Evolutionary conservation across 1,140 invertebrate genomes (phyloP), one percentile per base, ranked within the genome.

Genomic region (Caenorhabditis latens): DNA sequence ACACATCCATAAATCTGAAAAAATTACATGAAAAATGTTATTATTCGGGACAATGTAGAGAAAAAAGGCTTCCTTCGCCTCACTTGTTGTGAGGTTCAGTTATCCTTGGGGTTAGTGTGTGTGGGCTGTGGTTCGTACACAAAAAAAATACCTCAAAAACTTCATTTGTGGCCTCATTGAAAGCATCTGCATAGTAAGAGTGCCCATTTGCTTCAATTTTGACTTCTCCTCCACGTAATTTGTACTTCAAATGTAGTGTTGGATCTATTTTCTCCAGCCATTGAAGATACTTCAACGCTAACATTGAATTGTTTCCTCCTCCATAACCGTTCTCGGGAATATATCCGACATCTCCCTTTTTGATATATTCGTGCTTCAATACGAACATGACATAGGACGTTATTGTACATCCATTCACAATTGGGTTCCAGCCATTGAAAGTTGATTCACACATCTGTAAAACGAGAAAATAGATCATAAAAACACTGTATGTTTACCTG

Each of bases 321-420:
- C 67, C 67, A 75, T 75, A 48, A 8, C 67, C 46, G 32, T 75
- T 75, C 32, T 75, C 67, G 7, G 67, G 67, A 75, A 43, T 48
- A 16, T 48, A 43, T 21, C 67, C 46, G 16, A 48, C 32, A 48
- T 48, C 46, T 21, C 46, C 67, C 7, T 21, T 21, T 6, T 75
- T 40, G 2, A 24, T 75, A 11, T 48, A 48, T 40, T 75, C 67
- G 32, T 43, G 13, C n/a, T 75, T 58, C 55, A 58, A 7, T 19
- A 58, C 55, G 19, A 58, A 58, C 13, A 58, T 19, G 13, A n/a
- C 6, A n/a, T 19, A 58, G 6, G 55, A 58, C 6, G 55, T 8
- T 7, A 58, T 11, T 1, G 55, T 58, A 19, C 6, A 19, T 16
- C 14, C 55, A 19, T 58, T 11, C 6, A 58, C 55, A 7, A 58